Evolutionary conservation across 2,113 vertebrate genomes (phyloP).

Genomic region (Neomonachus schauinslandi): DNA sequence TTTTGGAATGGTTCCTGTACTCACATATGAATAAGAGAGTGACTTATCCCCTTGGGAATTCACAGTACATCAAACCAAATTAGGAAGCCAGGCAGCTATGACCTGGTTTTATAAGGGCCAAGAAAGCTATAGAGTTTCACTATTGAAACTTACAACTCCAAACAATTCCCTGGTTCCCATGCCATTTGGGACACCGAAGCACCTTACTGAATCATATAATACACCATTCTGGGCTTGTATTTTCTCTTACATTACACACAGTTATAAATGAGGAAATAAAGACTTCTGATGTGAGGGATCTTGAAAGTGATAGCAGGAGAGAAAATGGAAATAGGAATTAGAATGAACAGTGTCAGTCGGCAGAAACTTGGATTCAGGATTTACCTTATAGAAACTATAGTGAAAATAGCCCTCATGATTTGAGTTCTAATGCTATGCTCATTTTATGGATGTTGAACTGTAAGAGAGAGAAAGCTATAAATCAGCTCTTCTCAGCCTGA

Average conservation of each 20-base stretch:
- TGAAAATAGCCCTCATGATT: neutral
- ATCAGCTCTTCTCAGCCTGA: neutral
- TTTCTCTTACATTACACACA: neutral
- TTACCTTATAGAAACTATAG: neutral
- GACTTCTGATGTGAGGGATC: neutral
- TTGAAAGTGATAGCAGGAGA: neutral
- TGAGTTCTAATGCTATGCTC: neutral
- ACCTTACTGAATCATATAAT: neutral
- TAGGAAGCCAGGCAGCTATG: constrained; percentile 78
- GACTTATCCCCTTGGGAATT: constrained; percentile 70
- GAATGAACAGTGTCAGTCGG: neutral
- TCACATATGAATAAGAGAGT: constrained; percentile 71
- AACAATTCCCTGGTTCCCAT: neutral
- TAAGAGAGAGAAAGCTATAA: neutral
- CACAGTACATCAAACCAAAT: constrained; percentile 77
- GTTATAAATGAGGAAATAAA: neutral
- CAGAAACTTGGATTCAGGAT: neutral
- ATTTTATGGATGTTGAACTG: neutral
- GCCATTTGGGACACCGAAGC: neutral
- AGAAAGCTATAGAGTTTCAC: constrained; percentile 70
- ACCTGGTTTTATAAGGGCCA: constrained; percentile 72
- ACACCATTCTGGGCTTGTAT: neutral
- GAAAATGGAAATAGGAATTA: neutral
- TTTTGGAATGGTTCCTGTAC: constrained; percentile 56
- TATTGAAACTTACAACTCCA: constrained; percentile 36